Evolutionary conservation across 2,888 invertebrate genomes (phyloP).

Genomic region (Conomelus anceps): DNA sequence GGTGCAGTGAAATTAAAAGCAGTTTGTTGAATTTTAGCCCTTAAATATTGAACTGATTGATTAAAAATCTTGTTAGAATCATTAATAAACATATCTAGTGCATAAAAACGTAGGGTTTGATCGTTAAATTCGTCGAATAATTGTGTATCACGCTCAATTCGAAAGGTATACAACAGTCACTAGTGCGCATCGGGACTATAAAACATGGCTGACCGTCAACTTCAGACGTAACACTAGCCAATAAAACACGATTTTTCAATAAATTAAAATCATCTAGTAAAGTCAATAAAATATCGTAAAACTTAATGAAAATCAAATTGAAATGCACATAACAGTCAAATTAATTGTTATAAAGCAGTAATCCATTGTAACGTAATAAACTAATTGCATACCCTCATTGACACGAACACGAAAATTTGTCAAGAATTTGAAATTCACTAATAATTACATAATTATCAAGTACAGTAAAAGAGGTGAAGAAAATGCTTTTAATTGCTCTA

Average conservation of each 20-base stretch:
- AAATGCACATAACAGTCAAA: neutral
- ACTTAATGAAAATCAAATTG: neutral
- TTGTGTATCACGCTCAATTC: neutral
- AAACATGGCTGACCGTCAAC: neutral
- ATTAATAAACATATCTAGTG: neutral
- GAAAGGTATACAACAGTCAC: neutral
- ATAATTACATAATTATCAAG: neutral
- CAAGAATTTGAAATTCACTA: neutral
- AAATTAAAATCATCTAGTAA: neutral
- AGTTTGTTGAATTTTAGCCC: neutral
- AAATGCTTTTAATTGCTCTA: too few species aligned
- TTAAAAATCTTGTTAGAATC: neutral
- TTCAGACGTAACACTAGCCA: neutral
- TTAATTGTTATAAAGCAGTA: neutral
- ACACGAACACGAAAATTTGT: neutral
- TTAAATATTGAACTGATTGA: neutral
- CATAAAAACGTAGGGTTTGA: neutral
- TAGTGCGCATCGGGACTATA: neutral
- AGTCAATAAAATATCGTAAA: neutral
- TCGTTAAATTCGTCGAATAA: neutral
- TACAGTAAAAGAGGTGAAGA: too few species aligned
- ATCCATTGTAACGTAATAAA: neutral
- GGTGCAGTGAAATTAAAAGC: neutral
- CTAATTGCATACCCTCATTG: neutral
- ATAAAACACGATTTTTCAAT: neutral